Evolutionary conservation across 2,888 invertebrate genomes (phyloP).

Genomic region (Ceriagrion tenellum): DNA sequence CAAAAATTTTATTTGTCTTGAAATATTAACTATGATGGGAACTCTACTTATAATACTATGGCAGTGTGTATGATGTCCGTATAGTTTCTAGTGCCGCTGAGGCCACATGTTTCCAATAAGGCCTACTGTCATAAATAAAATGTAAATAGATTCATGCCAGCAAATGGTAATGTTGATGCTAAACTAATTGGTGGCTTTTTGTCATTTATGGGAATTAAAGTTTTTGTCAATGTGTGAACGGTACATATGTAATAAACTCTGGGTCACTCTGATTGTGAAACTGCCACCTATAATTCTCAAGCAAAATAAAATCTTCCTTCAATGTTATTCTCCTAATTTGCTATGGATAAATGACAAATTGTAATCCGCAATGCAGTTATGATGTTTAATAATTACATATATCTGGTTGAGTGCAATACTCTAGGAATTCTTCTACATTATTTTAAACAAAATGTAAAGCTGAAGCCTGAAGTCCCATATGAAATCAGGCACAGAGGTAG

Average conservation of each 20-base stretch:
- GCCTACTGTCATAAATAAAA: conserved; percentile 71
- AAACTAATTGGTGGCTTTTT: conserved; percentile 65
- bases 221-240: conserved; percentile 66
- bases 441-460: conserved; percentile 43
- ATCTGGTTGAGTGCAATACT: conserved; percentile 47
- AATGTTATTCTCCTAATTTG: conserved; percentile 58
- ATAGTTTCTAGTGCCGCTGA: conserved; percentile 69
- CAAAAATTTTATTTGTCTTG: conserved; percentile 49
- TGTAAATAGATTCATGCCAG: conserved; percentile 68
- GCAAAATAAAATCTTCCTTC: conserved; percentile 52
- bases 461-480: conserved; percentile 57
- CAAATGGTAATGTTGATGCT: conserved; percentile 64
- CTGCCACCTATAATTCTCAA: conserved; percentile 64
- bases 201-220: conserved; percentile 57
- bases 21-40: conserved; percentile 65
- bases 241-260: conserved; percentile 58
- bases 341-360: conserved; percentile 46
- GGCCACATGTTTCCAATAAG: conserved; percentile 72
- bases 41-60: conserved; percentile 66
- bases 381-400: conserved; percentile 45
- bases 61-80: conserved; percentile 67
- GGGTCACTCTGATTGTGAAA: conserved; percentile 56
- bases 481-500: conserved; percentile 61
- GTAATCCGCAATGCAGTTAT: conserved; percentile 55
- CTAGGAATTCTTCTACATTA: conserved; percentile 48